Evolutionary conservation across 2,888 invertebrate species (phyloP).

Genomic region (Apeira syringaria): DNA sequence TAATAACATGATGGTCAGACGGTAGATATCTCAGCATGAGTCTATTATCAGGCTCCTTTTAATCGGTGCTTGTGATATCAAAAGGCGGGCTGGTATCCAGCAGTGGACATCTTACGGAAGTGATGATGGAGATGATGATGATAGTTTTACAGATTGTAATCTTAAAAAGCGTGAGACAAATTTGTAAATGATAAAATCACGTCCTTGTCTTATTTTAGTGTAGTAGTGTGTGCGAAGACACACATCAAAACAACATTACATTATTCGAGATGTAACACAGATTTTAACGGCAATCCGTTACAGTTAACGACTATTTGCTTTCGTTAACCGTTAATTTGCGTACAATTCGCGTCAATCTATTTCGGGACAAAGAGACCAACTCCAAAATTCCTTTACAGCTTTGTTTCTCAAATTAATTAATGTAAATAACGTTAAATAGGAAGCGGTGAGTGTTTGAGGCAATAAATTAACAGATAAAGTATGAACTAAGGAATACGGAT

Average conservation of each 20-base stretch:
- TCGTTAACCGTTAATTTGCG: conserved; percentile 29
- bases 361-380: conserved; percentile 24
- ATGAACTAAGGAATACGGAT: conserved; percentile 10
- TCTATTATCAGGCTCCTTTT: too few relatives aligned
- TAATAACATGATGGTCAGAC: too few relatives aligned
- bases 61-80: too few relatives aligned
- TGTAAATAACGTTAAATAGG: conserved; percentile 29
- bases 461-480: conserved; percentile 28
- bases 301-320: conserved; percentile 29
- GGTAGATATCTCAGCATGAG: too few relatives aligned
- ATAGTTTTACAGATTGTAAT: too few relatives aligned
- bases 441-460: conserved; percentile 23
- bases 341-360: conserved; percentile 19
- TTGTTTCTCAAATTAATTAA: conserved; percentile 33
- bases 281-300: conserved; percentile 25
- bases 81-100: too few relatives aligned
- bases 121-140: too few relatives aligned
- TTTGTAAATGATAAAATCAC: too few relatives aligned
- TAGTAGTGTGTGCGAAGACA: too few relatives aligned
- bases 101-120: too few relatives aligned
- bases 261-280: conserved; percentile 26
- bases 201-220: too few relatives aligned
- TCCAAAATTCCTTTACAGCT: conserved; percentile 18
- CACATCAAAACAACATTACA: conserved; percentile 7
- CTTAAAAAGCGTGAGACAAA: too few relatives aligned